Conservation (phyloP, 2,797 vertebrate species). For the Pyrocephalus nanus region DNA sequence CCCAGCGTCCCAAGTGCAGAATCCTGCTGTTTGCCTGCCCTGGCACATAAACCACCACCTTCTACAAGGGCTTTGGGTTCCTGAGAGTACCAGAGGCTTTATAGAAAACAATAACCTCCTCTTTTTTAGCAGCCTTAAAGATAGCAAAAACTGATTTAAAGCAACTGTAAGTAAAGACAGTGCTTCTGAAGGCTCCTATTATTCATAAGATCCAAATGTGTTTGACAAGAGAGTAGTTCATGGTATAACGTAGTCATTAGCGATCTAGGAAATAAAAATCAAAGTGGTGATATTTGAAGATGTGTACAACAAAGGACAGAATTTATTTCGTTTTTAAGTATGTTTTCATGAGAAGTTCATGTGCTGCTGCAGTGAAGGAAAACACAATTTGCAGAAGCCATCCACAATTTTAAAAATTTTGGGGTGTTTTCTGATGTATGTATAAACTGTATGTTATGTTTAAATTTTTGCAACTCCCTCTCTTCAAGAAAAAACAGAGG, state of each 20-base stretch:
- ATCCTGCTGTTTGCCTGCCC: neutral
- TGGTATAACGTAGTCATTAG: neutral
- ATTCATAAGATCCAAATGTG: neutral
- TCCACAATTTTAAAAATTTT: too few relatives aligned
- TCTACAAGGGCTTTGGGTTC: neutral
- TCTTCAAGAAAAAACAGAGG: neutral
- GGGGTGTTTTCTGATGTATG: neutral
- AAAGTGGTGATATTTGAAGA: neutral
- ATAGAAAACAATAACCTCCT: neutral
- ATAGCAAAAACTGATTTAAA: neutral
- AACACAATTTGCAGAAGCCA: neutral
- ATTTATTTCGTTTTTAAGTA: neutral
- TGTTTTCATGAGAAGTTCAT: neutral
- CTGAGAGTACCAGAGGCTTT: neutral
- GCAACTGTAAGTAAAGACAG: neutral
- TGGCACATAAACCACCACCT: neutral
- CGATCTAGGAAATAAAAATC: neutral
- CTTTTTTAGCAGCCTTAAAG: neutral
- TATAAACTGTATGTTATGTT: neutral
- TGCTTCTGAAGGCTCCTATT: neutral
- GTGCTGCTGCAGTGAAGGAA: neutral
- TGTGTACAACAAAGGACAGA: neutral
- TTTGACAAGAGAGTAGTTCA: neutral
- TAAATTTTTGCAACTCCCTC: neutral
- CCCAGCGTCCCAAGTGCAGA: fast-evolving